These are phyloP conservation scores for Gadus chalcogrammus DNA, from an alignment of 2,113 vertebrate genomes.

Conservation along the genomic window DNA sequence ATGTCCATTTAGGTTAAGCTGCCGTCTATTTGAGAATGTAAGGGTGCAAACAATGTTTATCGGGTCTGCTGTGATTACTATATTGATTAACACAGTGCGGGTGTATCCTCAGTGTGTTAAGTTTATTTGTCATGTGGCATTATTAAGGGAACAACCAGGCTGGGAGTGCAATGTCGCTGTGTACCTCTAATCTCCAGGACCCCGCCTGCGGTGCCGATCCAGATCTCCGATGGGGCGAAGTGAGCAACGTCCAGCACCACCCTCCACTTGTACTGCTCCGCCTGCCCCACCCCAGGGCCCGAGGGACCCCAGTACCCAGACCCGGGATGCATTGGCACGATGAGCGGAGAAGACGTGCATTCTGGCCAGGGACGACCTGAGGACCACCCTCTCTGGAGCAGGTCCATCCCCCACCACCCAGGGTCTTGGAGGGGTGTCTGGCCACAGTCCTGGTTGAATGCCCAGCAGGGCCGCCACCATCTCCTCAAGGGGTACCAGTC, in stretches of 20 bases:
- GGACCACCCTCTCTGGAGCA: conserved; percentile 52
- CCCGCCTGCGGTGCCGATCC: conserved; percentile 52
- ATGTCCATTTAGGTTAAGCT: too few relatives aligned
- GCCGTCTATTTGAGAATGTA: too few relatives aligned
- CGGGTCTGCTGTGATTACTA: too few relatives aligned
- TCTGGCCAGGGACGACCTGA: conserved; percentile 50
- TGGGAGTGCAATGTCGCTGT: not conserved
- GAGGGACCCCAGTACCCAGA: conserved; percentile 26
- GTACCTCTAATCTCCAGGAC: conserved; percentile 73
- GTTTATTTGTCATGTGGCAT: too few relatives aligned
- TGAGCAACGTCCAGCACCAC: conserved; percentile 73
- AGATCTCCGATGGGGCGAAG: conserved; percentile 69
- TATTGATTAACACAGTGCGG: too few relatives aligned
- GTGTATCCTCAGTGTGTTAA: too few relatives aligned
- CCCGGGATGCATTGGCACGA: conserved; percentile 39
- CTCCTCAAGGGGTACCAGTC: conserved; percentile 49
- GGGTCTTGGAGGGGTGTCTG: conserved; percentile 51
- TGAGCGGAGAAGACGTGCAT: conserved; percentile 43
- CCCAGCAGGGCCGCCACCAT: conserved; percentile 51
- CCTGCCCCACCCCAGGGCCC: conserved; percentile 26
- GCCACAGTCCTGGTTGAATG: conserved; percentile 60
- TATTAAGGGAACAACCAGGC: too few relatives aligned
- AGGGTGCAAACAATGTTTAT: too few relatives aligned
- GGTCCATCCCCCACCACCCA: conserved; percentile 47
- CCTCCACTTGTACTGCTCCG: conserved; percentile 60